These are phyloP conservation scores for Platalea minor DNA, from an alignment of 2,797 vertebrate genomes.

Conservation along the genomic window DNA sequence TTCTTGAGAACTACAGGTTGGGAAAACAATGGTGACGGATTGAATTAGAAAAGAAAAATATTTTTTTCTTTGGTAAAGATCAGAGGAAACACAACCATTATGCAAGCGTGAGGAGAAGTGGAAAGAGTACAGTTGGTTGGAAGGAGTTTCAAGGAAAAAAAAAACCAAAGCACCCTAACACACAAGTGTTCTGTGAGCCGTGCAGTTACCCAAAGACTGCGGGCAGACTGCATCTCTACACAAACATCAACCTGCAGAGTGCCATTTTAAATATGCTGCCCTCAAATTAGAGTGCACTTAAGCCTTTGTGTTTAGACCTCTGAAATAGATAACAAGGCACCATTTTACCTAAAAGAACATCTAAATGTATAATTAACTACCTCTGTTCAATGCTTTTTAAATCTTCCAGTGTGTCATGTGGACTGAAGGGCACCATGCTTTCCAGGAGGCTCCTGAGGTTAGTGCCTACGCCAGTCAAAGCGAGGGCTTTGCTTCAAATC, in stretches of 20 bases:
- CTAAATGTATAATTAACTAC: background rate
- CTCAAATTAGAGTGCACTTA: background rate
- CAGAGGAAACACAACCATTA: background rate
- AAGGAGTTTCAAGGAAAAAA: background rate
- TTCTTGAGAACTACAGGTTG: constrained; percentile 44
- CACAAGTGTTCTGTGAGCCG: background rate
- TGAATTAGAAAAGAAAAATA: constrained; percentile 64
- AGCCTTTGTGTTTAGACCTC: background rate
- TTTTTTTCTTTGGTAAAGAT: constrained; percentile 46
- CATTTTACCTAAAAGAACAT: background rate
- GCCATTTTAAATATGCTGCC: background rate
- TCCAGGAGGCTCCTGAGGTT: background rate
- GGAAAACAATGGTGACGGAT: constrained; percentile 54
- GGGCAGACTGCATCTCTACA: background rate
- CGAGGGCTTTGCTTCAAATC: background rate
- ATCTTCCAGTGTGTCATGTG: background rate
- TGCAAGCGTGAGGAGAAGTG: background rate
- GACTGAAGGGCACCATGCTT: background rate
- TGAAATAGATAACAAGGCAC: background rate
- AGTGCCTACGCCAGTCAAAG: background rate
- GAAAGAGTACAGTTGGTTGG: background rate
- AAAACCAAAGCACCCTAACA: background rate
- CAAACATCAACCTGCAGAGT: background rate
- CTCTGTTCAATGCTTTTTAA: background rate
- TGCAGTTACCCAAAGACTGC: background rate